Conservation (phyloP, 2,113 vertebrate genomes). For the Oostethus manadensis region DNA sequence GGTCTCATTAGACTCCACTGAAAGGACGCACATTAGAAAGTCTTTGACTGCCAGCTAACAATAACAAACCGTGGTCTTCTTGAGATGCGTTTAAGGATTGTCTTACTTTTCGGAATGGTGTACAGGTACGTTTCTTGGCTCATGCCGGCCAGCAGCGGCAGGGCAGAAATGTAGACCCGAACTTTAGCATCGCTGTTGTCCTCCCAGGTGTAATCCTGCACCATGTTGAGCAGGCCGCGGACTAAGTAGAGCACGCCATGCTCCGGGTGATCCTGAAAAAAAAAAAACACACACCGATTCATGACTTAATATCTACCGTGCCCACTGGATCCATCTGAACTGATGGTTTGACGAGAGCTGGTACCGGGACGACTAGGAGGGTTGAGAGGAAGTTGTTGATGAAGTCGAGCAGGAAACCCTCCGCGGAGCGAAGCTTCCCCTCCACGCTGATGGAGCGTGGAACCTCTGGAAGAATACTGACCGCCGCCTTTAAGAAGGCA, state of each 20-base stretch:
- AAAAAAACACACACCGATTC: slow-evolving; percentile 3
- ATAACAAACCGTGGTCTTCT: no score
- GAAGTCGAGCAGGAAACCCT: slow-evolving; percentile 88
- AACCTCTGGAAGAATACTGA: slow-evolving; percentile 87
- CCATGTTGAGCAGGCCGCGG: slow-evolving; percentile 89
- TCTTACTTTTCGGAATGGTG: slow-evolving; percentile 67
- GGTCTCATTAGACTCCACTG: slow-evolving; percentile 94
- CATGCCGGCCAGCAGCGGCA: slow-evolving; percentile 90
- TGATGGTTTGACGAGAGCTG: neutral
- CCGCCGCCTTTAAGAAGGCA: slow-evolving; percentile 91
- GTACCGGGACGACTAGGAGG: slow-evolving; percentile 88
- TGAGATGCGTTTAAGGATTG: no score
- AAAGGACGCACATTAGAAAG: neutral
- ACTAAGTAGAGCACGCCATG: slow-evolving; percentile 92
- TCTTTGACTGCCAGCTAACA: no score
- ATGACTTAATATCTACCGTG: neutral
- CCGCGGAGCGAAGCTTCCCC: slow-evolving; percentile 86
- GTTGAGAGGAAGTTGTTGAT: slow-evolving; percentile 91
- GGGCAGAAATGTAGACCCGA: slow-evolving; percentile 83
- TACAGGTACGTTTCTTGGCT: slow-evolving; percentile 84
- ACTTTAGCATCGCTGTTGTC: slow-evolving; percentile 87
- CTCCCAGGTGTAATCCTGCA: slow-evolving; percentile 97
- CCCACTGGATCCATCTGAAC: neutral
- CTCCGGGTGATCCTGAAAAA: slow-evolving; percentile 88
- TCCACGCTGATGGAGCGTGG: slow-evolving; percentile 88